Percentiles rank a stretch among this genome's conserved stretches.
Conservation (phyloP, 1,140 invertebrate species). For the Calephelis virginiensis region DNA sequence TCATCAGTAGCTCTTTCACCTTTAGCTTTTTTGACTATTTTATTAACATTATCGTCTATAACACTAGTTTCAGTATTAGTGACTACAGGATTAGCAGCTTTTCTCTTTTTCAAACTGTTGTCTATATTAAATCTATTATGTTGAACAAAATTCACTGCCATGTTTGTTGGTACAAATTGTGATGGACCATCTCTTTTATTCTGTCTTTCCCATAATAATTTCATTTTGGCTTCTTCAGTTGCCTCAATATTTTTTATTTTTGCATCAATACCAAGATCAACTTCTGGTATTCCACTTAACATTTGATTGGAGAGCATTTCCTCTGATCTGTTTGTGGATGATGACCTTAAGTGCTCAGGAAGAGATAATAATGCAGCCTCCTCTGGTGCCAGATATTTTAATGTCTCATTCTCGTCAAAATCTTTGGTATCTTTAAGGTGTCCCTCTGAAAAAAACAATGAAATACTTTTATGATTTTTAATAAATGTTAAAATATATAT, state of each 20-base stretch:
- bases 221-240: slow-evolving; percentile 97
- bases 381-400: slow-evolving; percentile 90
- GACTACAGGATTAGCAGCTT: slow-evolving; percentile 76
- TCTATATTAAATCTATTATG: slow-evolving; percentile 85
- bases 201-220: slow-evolving; percentile 91
- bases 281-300: slow-evolving; percentile 99
- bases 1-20: slow-evolving; percentile 96
- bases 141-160: slow-evolving; percentile 98
- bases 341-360: slow-evolving; percentile 91
- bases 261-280: slow-evolving; percentile 98
- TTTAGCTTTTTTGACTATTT: slow-evolving; percentile 83
- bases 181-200: slow-evolving; percentile 96
- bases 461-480: slow-evolving; percentile 10
- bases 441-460: slow-evolving; percentile 52
- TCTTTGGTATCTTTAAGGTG: slow-evolving; percentile 53
- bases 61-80: slow-evolving; percentile 68
- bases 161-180: slow-evolving; percentile 97
- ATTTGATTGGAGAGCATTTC: slow-evolving; percentile 99
- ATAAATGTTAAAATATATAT: too few relatives aligned
- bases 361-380: slow-evolving; percentile 91
- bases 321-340: slow-evolving; percentile 91
- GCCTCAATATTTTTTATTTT: slow-evolving; percentile 99
- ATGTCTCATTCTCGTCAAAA: slow-evolving; percentile 68
- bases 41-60: slow-evolving; percentile 77
- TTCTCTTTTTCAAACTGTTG: slow-evolving; percentile 70